Evolutionary conservation across 1,140 invertebrate species (phyloP).

Genomic region (Drosophila kikkawai): DNA sequence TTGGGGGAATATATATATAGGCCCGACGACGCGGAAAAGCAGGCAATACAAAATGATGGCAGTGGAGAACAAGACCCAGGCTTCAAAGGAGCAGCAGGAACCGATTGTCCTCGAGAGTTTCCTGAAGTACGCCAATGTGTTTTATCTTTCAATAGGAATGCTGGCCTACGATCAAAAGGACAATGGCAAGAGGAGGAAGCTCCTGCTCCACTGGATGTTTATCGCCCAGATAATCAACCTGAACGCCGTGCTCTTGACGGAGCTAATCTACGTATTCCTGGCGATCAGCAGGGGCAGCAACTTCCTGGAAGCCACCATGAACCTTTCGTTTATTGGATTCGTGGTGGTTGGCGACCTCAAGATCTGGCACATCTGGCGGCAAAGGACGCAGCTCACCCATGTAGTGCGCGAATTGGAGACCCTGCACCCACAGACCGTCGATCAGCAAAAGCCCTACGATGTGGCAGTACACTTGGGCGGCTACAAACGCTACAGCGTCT

Average conservation of each 20-base stretch:
- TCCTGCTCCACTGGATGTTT: slow-evolving; percentile 46
- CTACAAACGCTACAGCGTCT: slow-evolving; percentile 52
- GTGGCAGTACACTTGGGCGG: slow-evolving; percentile 19
- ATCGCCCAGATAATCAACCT: slow-evolving; percentile 59
- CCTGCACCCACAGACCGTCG: slow-evolving; percentile 39
- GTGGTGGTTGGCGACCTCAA: slow-evolving; percentile 69
- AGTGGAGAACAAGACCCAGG: neutral
- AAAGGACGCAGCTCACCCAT: slow-evolving; percentile 30
- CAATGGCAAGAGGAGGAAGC: neutral
- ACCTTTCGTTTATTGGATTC: slow-evolving; percentile 71
- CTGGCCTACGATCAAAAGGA: slow-evolving; percentile 52
- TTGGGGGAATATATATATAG: slow-evolving; percentile 16
- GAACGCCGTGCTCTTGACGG: slow-evolving; percentile 52
- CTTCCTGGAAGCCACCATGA: slow-evolving; percentile 76
- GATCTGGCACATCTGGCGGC: slow-evolving; percentile 59
- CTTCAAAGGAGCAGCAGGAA: neutral
- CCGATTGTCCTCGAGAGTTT: slow-evolving; percentile 34
- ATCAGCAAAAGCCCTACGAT: slow-evolving; percentile 44
- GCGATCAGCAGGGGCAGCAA: slow-evolving; percentile 61
- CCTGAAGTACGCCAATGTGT: slow-evolving; percentile 56
- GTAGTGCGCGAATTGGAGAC: slow-evolving; percentile 46
- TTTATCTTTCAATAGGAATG: slow-evolving; percentile 71
- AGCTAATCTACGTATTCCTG: slow-evolving; percentile 66
- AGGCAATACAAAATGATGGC: slow-evolving; percentile 21
- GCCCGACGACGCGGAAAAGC: neutral